phyloP scores from a whole-genome alignment of 2,113 vertebrate species.

The Tachycineta bicolor region DNA sequence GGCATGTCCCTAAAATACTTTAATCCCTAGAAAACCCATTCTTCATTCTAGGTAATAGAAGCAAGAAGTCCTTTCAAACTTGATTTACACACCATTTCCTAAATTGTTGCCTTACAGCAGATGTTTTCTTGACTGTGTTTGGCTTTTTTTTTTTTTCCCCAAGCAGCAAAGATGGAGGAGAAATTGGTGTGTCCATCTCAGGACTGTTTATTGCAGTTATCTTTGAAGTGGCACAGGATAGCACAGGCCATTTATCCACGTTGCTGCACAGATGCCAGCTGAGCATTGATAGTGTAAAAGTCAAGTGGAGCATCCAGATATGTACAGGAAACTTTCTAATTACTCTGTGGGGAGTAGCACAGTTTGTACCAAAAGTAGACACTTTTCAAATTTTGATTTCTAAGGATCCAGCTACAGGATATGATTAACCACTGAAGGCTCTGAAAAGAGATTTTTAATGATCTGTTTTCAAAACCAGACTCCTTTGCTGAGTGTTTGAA shows the following conservation, averaged over 20 bases:
- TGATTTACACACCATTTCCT: neutral
- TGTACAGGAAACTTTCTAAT: neutral
- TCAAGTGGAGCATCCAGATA: constrained; percentile 12
- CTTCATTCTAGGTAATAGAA: neutral
- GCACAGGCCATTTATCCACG: constrained; percentile 12
- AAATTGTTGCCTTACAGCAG: neutral
- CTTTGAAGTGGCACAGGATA: neutral
- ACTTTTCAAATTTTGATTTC: neutral
- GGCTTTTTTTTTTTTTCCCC: neutral
- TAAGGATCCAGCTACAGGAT: neutral
- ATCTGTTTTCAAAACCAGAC: neutral
- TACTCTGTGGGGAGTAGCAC: neutral
- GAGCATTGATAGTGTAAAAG: neutral
- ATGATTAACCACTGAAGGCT: neutral
- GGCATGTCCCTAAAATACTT: neutral
- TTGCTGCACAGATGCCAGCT: constrained; percentile 44
- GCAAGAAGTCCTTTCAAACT: neutral
- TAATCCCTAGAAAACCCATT: neutral
- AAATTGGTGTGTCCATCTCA: constrained; percentile 58
- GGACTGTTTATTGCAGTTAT: constrained; percentile 48
- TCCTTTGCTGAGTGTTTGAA: neutral
- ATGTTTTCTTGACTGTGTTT: neutral
- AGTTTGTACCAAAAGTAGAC: neutral
- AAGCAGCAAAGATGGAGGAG: constrained; percentile 55
- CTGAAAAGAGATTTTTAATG: neutral